Evolutionary conservation across 2,888 invertebrate genomes (phyloP).

Genomic region (Onchidella celtica): DNA sequence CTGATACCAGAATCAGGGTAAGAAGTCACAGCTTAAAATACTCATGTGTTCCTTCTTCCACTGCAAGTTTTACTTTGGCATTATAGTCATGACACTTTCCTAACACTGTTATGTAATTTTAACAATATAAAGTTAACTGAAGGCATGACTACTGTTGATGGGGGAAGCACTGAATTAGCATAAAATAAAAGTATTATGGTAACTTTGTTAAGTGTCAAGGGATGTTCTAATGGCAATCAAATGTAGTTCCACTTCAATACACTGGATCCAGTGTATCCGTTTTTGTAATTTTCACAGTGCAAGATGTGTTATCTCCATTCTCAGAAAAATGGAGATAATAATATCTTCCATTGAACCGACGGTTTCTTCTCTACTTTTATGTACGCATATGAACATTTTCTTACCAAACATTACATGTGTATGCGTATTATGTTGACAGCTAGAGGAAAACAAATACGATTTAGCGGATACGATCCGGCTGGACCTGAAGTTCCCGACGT

Average conservation of each 20-base stretch:
- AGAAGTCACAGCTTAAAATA: neutral
- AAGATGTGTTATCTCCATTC: too few relatives aligned
- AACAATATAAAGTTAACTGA: neutral
- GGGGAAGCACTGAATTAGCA: too few relatives aligned
- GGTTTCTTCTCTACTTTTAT: too few relatives aligned
- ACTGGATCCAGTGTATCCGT: too few relatives aligned
- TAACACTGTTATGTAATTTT: neutral
- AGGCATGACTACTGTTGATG: neutral
- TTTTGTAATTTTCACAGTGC: neutral
- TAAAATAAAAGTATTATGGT: too few relatives aligned
- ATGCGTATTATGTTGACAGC: neutral
- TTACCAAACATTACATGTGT: too few relatives aligned
- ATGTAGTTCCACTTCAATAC: too few relatives aligned
- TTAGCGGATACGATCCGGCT: constrained; percentile 42
- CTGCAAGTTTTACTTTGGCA: neutral
- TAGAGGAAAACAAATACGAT: constrained; percentile 34
- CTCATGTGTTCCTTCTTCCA: neutral
- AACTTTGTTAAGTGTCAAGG: too few relatives aligned
- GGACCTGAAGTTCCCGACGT: constrained; percentile 41
- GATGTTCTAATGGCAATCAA: too few relatives aligned
- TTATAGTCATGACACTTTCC: neutral
- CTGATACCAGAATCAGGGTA: constrained; percentile 32
- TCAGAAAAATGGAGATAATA: too few relatives aligned
- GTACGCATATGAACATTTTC: too few relatives aligned
- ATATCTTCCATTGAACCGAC: too few relatives aligned